These are phyloP conservation scores for Protophormia terraenovae DNA, from an alignment of 2,888 invertebrate genomes.

Conservation along the genomic window DNA sequence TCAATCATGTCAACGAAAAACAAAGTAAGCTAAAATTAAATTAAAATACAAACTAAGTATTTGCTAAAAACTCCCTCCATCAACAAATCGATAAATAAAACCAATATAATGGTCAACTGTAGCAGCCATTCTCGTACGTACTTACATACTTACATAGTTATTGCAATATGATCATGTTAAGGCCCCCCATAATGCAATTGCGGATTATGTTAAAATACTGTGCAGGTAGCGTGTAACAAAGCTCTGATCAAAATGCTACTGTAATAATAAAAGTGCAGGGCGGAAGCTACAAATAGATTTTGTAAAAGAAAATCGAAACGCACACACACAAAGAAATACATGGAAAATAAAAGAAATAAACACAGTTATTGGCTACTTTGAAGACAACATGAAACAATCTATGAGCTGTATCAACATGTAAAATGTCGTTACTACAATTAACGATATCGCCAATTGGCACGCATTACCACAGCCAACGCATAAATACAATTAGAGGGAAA, in stretches of 20 bases:
- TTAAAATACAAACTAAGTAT: slow-evolving; percentile 40
- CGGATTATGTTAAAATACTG: slow-evolving; percentile 46
- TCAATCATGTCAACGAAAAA: slow-evolving; percentile 9
- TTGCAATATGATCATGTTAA: slow-evolving; percentile 54
- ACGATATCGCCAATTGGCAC: slow-evolving; percentile 63
- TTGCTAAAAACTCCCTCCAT: slow-evolving; percentile 10
- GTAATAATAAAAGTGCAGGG: slow-evolving; percentile 54
- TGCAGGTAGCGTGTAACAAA: slow-evolving; percentile 55
- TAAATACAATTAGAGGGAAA: neutral
- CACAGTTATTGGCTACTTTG: slow-evolving; percentile 58
- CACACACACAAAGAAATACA: neutral
- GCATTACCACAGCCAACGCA: slow-evolving; percentile 54
- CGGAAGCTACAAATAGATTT: slow-evolving; percentile 62
- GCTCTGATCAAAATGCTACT: slow-evolving; percentile 54
- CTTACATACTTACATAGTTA: neutral
- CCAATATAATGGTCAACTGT: slow-evolving; percentile 11
- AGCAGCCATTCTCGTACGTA: neutral
- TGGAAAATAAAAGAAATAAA: slow-evolving; percentile 10
- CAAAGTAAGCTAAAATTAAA: slow-evolving; percentile 34
- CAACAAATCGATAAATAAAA: slow-evolving; percentile 15
- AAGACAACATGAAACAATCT: slow-evolving; percentile 57
- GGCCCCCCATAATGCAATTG: slow-evolving; percentile 64
- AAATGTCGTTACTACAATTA: slow-evolving; percentile 62
- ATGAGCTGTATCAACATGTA: slow-evolving; percentile 63
- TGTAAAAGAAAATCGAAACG: neutral